Conservation (phyloP, 2,113 vertebrate species). For the Archilochus colubris region DNA sequence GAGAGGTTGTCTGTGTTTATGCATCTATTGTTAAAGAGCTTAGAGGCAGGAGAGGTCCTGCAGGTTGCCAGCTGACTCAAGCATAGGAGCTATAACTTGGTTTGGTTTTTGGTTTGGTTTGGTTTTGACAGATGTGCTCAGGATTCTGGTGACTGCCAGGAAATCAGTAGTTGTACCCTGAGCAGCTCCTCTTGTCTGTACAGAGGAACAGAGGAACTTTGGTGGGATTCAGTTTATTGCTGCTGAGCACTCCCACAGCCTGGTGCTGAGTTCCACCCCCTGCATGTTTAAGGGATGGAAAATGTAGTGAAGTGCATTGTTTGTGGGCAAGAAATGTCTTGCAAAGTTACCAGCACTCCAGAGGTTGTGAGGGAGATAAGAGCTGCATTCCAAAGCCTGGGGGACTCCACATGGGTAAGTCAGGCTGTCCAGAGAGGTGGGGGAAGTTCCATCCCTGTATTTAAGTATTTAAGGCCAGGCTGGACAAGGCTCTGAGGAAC, state of each 20-base stretch:
- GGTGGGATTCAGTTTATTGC: background rate
- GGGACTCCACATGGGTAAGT: background rate
- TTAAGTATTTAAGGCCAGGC: too few species aligned
- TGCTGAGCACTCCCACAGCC: background rate
- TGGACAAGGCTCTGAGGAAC: too few species aligned
- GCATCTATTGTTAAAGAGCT: constrained; percentile 5
- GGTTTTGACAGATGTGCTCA: background rate
- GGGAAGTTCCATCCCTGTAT: too few species aligned
- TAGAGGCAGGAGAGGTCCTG: constrained; percentile 17
- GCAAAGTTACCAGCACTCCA: background rate
- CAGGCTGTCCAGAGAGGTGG: too few species aligned
- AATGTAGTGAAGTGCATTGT: background rate
- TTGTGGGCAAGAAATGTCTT: background rate
- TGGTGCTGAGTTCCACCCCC: background rate
- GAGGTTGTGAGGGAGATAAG: constrained; percentile 20
- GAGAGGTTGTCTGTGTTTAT: constrained; percentile 7
- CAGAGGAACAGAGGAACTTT: background rate
- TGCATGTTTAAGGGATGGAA: background rate
- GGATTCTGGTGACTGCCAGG: background rate
- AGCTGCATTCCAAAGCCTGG: constrained; percentile 2
- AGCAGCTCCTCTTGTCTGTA: background rate
- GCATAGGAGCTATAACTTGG: background rate
- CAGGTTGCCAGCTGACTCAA: background rate
- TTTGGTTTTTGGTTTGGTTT: too few species aligned
- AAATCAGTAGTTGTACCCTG: background rate